A percentile compares a stretch with the other conserved stretches of the same genome.
Conservation (phyloP, 2,797 vertebrate species). For the Myotis vivesi region DNA sequence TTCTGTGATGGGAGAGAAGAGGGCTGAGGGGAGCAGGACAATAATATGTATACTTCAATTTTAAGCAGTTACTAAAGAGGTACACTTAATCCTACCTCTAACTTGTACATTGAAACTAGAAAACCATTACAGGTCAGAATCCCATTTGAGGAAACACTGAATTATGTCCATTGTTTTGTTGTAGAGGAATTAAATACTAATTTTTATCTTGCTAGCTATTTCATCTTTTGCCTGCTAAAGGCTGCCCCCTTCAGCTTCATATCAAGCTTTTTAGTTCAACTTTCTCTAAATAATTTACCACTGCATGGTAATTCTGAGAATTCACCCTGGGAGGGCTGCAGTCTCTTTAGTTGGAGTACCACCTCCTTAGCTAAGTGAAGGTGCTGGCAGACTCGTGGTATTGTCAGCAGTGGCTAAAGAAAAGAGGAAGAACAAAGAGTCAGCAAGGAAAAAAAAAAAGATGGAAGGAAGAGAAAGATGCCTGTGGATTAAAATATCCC, state of each 20-base stretch:
- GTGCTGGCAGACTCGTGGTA: not conserved
- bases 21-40: not conserved
- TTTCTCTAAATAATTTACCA: not conserved
- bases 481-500: not conserved
- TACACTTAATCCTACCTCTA: not conserved
- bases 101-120: not conserved
- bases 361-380: not conserved
- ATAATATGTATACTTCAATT: not conserved
- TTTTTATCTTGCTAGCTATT: not conserved
- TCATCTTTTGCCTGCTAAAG: not conserved
- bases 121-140: not conserved
- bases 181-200: not conserved
- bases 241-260: not conserved
- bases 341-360: not conserved
- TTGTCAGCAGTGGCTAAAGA: not conserved
- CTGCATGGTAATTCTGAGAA: not conserved
- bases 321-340: not conserved
- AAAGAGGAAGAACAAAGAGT: not conserved
- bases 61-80: not conserved
- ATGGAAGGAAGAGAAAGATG: not conserved
- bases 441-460: not conserved
- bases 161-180: not conserved
- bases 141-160: not conserved
- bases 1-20: not conserved
- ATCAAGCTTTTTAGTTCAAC: not conserved